These are phyloP conservation scores for Podarcis muralis DNA, from an alignment of 2,113 vertebrate genomes.

Conservation along the genomic window DNA sequence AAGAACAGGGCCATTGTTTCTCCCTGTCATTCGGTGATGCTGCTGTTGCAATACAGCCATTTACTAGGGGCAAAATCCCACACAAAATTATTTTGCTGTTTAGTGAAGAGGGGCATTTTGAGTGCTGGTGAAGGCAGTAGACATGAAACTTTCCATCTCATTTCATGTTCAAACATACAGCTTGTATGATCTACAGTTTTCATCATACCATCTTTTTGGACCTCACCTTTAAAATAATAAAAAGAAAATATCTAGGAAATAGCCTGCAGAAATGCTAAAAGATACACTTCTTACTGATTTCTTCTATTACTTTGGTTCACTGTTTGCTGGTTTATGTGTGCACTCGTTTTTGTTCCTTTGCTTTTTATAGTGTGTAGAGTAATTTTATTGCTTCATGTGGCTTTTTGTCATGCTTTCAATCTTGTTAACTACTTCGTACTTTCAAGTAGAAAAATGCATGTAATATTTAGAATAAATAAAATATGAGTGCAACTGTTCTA, in stretches of 20 bases:
- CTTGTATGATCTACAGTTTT: conserved; percentile 40
- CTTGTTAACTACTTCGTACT: background rate
- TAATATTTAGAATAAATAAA: background rate
- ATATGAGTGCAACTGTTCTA: background rate
- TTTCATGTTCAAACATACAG: conserved; percentile 31
- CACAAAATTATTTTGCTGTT: conserved; percentile 50
- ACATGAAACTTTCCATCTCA: conserved; percentile 24
- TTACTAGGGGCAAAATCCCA: conserved; percentile 43
- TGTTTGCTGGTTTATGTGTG: background rate
- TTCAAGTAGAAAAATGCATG: background rate
- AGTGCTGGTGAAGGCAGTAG: background rate
- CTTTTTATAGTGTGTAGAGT: background rate
- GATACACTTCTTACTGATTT: background rate
- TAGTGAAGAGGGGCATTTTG: conserved; percentile 43
- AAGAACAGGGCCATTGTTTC: conserved; percentile 60
- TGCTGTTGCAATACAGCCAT: conserved; percentile 47
- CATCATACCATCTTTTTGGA: conserved; percentile 22
- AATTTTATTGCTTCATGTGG: background rate
- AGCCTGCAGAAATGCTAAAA: background rate
- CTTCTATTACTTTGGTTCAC: background rate
- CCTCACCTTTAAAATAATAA: background rate
- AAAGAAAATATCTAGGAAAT: background rate
- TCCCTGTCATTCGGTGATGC: conserved; percentile 10
- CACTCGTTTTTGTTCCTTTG: too few species aligned
- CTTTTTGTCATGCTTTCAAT: background rate